These are phyloP conservation scores for Drosophila guanche DNA, from an alignment of 1,140 invertebrate species.

Conservation along the genomic window DNA sequence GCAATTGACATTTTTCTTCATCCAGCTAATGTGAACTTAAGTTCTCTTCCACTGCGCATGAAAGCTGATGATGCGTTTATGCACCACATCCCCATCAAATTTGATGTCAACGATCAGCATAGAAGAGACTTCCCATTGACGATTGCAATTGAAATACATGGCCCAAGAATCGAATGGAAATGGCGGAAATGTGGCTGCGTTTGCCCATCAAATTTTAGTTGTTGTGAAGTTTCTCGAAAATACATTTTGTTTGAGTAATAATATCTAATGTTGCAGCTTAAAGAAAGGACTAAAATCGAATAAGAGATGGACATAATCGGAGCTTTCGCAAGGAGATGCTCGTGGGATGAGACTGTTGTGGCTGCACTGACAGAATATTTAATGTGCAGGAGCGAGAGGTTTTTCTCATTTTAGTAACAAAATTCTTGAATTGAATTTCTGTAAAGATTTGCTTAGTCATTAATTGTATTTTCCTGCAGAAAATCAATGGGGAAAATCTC, in stretches of 20 bases:
- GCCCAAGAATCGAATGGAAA: constrained; percentile 3
- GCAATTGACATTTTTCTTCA: constrained; percentile 28
- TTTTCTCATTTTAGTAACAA: no score
- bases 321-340: no score
- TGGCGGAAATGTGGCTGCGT: constrained; percentile 29
- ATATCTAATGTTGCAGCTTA: constrained; percentile 14
- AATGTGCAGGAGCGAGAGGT: no score
- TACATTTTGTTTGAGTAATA: neutral
- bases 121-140: neutral
- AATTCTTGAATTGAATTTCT: no score
- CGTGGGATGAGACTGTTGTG: no score
- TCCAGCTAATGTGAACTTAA: constrained; percentile 29
- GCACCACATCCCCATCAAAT: constrained; percentile 22
- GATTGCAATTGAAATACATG: constrained; percentile 25
- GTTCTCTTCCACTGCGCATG: constrained; percentile 21
- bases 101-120: constrained; percentile 10
- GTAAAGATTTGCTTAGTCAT: no score
- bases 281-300: no score
- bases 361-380: no score
- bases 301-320: no score
- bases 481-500: no score
- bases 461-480: no score
- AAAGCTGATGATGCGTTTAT: constrained; percentile 28
- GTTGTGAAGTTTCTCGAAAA: constrained; percentile 9
- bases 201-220: constrained; percentile 43